Base-by-base conservation (phyloP, 2,797 vertebrate species). In the Myiotriccus ornatus region DNA sequence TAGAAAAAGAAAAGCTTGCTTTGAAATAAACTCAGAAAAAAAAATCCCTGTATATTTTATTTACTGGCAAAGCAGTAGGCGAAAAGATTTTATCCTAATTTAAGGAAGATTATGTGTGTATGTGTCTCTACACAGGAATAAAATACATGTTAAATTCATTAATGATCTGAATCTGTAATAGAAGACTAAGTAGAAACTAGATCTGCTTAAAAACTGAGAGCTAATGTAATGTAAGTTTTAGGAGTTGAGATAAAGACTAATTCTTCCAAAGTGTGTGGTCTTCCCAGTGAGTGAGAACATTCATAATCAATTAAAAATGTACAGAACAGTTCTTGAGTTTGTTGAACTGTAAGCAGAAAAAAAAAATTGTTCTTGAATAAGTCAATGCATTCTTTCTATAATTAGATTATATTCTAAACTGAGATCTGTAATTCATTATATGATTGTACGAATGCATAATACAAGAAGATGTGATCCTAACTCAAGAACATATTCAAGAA, bases 271-370 rank as follows among this genome's bases (percentile, higher is more conserved):
- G 20, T 71, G 27, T 77, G 44, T 93, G 74, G 49, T 93, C 50
- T 47, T 68, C 27, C 22, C 56, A 86, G 19, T 3, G 7, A 78
- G 63, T 73, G 49, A 93, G 63, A 77, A 59, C 34, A 67, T 60
- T 59, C 64, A 55, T 46, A 73, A 87, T 59, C 24, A 52, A 57
- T 81, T 94, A 88, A 41, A 91, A 86, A 82, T 60, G 62, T 57
- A 78, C 41, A 35, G 87, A 79, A 50, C 16, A 37, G 90, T 94
- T 94, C 83, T 93, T 46, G 50, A 88, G 41, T 93, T 94, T 83
- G 55, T 87, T 64, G 57, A 75, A 49, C 46, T 43, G 6, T 67
- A 77, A 92, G 23, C 13, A 86, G 65, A 23, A 34, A 67, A 87
- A 87, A 76, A 41, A 46, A 30, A 12, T 39, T 46, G 32, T 34